Conservation (phyloP, 2,797 vertebrate species). For the Lutjanus campechanus region DNA sequence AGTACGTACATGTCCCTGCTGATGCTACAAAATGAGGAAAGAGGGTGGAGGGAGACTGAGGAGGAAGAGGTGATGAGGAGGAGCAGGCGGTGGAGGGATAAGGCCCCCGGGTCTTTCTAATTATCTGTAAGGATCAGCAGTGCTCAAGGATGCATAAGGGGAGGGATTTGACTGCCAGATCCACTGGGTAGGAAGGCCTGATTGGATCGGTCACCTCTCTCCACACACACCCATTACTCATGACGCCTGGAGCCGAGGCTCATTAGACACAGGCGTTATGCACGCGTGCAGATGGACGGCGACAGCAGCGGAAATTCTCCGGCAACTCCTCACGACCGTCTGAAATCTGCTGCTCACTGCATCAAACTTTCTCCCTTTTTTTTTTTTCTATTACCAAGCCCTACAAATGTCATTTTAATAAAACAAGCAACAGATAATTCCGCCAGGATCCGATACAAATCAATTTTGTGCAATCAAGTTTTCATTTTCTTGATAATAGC, state of each 20-base stretch:
- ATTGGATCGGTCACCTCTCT: conserved; percentile 77
- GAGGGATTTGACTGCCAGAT: conserved; percentile 74
- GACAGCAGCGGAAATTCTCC: conserved; percentile 21
- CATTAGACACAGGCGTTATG: conserved; percentile 64
- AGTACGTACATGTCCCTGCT: conserved; percentile 65
- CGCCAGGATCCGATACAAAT: not conserved
- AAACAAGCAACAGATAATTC: conserved; percentile 22
- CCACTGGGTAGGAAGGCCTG: conserved; percentile 64
- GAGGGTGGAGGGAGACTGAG: not conserved
- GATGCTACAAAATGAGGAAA: conserved; percentile 70
- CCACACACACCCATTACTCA: conserved; percentile 45
- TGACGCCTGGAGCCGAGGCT: conserved; percentile 42
- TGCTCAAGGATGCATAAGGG: conserved; percentile 76
- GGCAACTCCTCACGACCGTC: not conserved
- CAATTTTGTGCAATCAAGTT: conserved; percentile 20
- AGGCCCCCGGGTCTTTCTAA: conserved; percentile 78
- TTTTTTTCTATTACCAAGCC: conserved; percentile 1
- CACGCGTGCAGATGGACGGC: conserved; percentile 17
- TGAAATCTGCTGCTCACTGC: not conserved
- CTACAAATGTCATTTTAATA: conserved; percentile 20
- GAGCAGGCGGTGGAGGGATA: conserved; percentile 54
- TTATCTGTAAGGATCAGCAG: conserved; percentile 82
- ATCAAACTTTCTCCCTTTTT: not conserved
- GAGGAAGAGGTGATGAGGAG: conserved; percentile 50
- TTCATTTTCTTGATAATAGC: conserved; percentile 7